phyloP scores from a whole-genome alignment of 2,113 vertebrate genomes.

The Phasianus colchicus region DNA sequence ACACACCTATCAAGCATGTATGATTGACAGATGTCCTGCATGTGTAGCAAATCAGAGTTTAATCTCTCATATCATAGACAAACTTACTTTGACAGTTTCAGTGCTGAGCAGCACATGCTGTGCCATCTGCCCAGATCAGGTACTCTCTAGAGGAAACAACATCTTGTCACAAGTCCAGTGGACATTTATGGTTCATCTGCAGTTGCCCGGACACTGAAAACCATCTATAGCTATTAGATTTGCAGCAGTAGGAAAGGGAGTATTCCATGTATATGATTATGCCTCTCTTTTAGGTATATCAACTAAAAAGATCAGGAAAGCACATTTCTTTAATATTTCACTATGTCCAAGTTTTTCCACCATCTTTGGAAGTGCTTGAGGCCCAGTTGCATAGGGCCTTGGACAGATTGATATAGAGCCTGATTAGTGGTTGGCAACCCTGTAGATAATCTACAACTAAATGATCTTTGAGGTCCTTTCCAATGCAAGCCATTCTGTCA shows the following conservation, averaged over 20 bases:
- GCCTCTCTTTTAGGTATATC: background rate
- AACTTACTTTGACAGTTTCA: conserved; percentile 1
- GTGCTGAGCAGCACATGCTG: background rate
- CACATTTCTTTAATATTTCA: background rate
- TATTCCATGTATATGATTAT: background rate
- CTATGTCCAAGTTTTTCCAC: background rate
- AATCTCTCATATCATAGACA: background rate
- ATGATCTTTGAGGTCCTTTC: too few species aligned
- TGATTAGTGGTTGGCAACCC: too few species aligned
- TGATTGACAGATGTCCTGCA: conserved; percentile 56
- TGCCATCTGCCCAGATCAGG: background rate
- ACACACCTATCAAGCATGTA: background rate
- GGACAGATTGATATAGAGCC: too few species aligned
- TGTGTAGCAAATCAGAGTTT: background rate
- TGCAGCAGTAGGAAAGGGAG: background rate
- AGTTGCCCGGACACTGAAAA: background rate
- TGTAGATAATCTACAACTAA: too few species aligned
- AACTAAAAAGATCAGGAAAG: background rate
- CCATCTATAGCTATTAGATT: background rate
- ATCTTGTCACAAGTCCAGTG: background rate
- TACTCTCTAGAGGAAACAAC: background rate
- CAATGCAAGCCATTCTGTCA: too few species aligned
- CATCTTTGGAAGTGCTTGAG: too few species aligned
- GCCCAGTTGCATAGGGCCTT: too few species aligned
- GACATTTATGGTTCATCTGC: background rate